Base-by-base conservation (phyloP, 2,797 vertebrate species). In the Hoplostethus atlanticus region DNA sequence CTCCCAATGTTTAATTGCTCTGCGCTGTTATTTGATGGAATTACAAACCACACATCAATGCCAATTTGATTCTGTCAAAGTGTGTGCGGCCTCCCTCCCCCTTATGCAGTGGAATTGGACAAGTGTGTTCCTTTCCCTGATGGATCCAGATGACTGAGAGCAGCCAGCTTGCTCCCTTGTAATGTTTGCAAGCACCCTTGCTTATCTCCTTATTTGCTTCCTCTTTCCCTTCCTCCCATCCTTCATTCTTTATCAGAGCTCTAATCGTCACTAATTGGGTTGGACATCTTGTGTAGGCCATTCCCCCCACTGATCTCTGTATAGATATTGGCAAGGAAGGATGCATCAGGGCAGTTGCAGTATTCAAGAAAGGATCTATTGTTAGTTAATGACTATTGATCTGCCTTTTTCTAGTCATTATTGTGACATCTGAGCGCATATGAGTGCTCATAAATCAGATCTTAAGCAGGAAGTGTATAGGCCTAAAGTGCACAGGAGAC, bases 1-100 rank as follows among this genome's bases (percentile, higher is more conserved):
- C 70, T 54, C 59, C 68, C 75, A 8, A 77, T 83, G 67, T 92
- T 89, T 87, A 87, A 89, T 87, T 87, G 82, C 83, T 76, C 58
- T 73, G 57, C 56, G 3, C 68, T 76, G 48, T 85, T 87, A 85
- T 87, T 81, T 86, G 62, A 77, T 15, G 38, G 63, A 84, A 79
- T 84, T 75, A 68, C 71, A 64, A 68, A 70, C 51, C 25, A 34
- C 52, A 69, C 69, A 68, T 64, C 5, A 13, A 50, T 77, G 60
- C 62, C 81, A 51, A 57, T 76, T 81, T 76, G 73, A 79, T 66
- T 84, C 25, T 62, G 57, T 85, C 52, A 51, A 6, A 48, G 25
- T 30, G 30, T 48, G 16, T 64, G 31, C 50, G 38, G 10, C 55
- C 21, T 6, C 53, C 21, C 25, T 65, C 62, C 3, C 25, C 10